Conservation (phyloP, 2,888 invertebrate genomes). For the Polymixis flavicincta region DNA sequence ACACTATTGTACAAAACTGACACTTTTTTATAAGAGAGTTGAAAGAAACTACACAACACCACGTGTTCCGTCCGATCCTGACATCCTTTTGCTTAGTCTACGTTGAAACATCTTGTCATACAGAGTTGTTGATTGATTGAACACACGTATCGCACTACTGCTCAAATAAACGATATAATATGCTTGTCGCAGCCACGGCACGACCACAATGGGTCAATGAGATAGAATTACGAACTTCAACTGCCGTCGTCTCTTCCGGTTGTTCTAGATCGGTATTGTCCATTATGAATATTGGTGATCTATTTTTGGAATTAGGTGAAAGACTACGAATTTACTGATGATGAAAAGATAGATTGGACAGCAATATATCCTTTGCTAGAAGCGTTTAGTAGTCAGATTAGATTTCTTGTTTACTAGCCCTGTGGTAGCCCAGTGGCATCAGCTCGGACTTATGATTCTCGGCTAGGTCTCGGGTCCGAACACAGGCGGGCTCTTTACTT, state of each 20-base stretch:
- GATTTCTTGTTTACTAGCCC: too few species aligned
- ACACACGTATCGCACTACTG: not conserved
- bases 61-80: not conserved
- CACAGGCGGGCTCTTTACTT: too few species aligned
- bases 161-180: slow-evolving; percentile 35
- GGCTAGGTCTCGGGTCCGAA: too few species aligned
- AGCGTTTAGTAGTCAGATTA: too few species aligned
- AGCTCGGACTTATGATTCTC: too few species aligned
- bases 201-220: slow-evolving; percentile 29
- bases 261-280: slow-evolving; percentile 45
- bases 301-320: slow-evolving; percentile 16
- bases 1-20: not conserved
- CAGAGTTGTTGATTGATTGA: slow-evolving; percentile 19
- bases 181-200: slow-evolving; percentile 1
- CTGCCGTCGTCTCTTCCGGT: slow-evolving; percentile 35
- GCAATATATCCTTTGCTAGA: not conserved
- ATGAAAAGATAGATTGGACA: too few species aligned
- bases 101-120: slow-evolving; percentile 6
- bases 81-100: not conserved
- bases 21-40: not conserved
- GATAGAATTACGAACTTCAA: slow-evolving; percentile 49
- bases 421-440: too few species aligned
- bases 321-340: slow-evolving; percentile 10
- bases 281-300: slow-evolving; percentile 33
- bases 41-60: not conserved